Conservation (phyloP, 2,113 vertebrate species). For the Chloropsis cyanopogon region DNA sequence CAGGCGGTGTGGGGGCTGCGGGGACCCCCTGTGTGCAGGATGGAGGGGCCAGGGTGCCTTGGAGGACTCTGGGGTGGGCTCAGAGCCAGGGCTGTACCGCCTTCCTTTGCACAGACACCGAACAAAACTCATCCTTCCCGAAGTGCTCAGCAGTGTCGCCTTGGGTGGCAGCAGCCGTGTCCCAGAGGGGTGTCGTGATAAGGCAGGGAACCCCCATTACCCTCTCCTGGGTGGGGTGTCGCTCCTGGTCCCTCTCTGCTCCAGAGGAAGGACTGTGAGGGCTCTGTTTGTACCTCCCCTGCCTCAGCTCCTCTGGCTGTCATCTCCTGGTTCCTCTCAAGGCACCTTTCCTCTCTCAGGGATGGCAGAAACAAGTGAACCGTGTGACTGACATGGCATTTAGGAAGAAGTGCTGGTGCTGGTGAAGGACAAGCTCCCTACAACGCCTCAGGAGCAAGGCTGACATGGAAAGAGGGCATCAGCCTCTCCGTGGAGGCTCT, state of each 20-base stretch:
- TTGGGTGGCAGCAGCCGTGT: background rate
- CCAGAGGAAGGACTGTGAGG: fast-evolving
- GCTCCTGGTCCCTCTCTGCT: background rate
- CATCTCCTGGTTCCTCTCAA: background rate
- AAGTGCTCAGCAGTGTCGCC: background rate
- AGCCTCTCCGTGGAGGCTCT: background rate
- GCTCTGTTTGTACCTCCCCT: background rate
- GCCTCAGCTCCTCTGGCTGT: background rate
- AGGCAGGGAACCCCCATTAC: fast-evolving
- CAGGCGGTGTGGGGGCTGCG: background rate
- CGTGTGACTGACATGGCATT: fast-evolving
- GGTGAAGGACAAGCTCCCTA: background rate
- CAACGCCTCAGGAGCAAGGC: background rate
- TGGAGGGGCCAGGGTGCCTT: background rate
- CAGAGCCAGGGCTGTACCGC: fast-evolving
- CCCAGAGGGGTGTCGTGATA: background rate
- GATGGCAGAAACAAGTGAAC: background rate
- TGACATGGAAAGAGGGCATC: background rate
- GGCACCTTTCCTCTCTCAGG: fast-evolving
- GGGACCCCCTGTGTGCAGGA: background rate
- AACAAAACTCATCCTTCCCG: fast-evolving
- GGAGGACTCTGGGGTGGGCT: background rate
- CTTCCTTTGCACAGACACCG: background rate
- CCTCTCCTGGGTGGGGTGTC: no score
- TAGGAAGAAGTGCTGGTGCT: background rate